Percentiles rank a stretch among this genome's conserved stretches.
phyloP scores from a whole-genome alignment of 2,797 vertebrate species.

The Myripristis jacobus region DNA sequence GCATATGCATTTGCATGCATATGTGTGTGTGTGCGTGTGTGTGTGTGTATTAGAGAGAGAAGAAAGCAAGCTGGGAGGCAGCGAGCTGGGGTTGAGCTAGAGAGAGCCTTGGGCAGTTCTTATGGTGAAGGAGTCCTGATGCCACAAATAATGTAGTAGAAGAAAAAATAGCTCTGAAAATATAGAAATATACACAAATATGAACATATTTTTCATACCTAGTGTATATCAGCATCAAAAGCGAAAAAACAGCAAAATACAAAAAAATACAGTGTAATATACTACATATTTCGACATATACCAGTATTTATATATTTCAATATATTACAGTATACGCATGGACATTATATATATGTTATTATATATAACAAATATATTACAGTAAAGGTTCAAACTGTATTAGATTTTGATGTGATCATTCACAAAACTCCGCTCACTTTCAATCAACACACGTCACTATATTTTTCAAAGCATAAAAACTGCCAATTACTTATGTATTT shows the following conservation, averaged over 20 bases:
- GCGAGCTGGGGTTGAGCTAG: neutral
- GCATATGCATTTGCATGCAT: neutral
- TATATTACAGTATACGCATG: too few relatives aligned
- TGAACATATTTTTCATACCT: too few relatives aligned
- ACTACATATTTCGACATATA: too few relatives aligned
- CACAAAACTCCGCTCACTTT: too few relatives aligned
- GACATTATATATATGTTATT: too few relatives aligned
- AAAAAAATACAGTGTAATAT: neutral
- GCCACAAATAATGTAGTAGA: neutral
- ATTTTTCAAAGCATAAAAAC: too few relatives aligned
- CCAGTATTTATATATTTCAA: too few relatives aligned
- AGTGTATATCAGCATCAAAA: neutral
- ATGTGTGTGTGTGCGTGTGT: neutral
- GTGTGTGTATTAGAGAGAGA: neutral
- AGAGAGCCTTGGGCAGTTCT: neutral
- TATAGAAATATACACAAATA: neutral
- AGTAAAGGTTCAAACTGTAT: too few relatives aligned
- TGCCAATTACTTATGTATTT: too few relatives aligned
- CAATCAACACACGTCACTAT: too few relatives aligned
- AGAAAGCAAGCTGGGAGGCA: neutral
- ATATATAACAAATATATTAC: too few relatives aligned
- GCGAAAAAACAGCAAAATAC: neutral
- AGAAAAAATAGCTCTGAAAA: slow-evolving; percentile 1
- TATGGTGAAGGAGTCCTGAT: neutral
- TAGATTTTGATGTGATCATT: too few relatives aligned